Base-by-base conservation (phyloP, 1,140 invertebrate species). In the Pristionchus pacificus region DNA sequence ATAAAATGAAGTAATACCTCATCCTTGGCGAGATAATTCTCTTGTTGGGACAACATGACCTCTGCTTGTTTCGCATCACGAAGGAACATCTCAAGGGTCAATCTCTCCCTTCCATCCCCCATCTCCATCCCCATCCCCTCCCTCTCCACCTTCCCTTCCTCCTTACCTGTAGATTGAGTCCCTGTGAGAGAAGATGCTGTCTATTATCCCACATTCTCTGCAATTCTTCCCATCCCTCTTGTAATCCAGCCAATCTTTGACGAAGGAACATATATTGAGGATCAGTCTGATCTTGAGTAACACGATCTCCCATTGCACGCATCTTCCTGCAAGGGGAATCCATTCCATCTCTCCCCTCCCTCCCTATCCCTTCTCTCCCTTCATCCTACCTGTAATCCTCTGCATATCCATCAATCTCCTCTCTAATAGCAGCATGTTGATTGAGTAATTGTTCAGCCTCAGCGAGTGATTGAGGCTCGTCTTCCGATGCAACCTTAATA, bases 181-280 rank as follows among this genome's bases (percentile, higher is more conserved):
- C 94, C 86, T 98, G 93, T 0, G 93, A 93, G 1, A 99, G 86
- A 55, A 97, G 85, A 72, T 95, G 91, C 85, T 98, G 94, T 61
- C 95, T 86, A 86, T 98, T 98, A 82, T 96, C 95, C 95, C 95
- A 98, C 96, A 98, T 99, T 86, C 98, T 93, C 78, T 97, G 91
- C 61, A 99, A 86, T 83, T 98, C 96, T 74, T 94, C 92, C 97
- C 97, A 99, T 66, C 95, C 96, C 87, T 97, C 94, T 85, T 96
- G 92, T 55, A 99, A 85, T 0, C 95, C 96, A 87, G 96, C 97
- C 71, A 99, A 87, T 71, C 97, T 89, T 85, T 88, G 80, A 6
- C 84, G 80, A 66, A 75, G 74, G 79, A 82, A 82, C 80, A 83
- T 81, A 68, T 83, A 81, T 85, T 98, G 95, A 66, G 95, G 93